These are phyloP conservation scores for Oryzias dopingdopingensis DNA, from an alignment of 2,797 vertebrate genomes.

Conservation along the genomic window DNA sequence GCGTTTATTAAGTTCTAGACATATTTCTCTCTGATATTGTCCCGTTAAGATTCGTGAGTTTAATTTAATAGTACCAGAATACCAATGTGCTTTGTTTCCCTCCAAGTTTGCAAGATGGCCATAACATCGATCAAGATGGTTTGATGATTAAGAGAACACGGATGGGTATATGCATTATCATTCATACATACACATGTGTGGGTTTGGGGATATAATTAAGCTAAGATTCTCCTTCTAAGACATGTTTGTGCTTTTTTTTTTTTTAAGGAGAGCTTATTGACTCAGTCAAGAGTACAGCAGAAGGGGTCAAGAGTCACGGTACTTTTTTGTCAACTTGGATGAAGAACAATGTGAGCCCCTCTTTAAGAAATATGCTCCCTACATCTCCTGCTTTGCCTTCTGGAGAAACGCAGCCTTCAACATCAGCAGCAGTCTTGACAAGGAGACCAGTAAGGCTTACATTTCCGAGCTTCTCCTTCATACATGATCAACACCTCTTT, in stretches of 20 bases:
- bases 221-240: neutral
- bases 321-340: conserved; percentile 77
- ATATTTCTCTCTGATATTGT: accelerated
- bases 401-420: conserved; percentile 45
- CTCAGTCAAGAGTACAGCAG: conserved; percentile 75
- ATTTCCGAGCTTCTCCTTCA: neutral
- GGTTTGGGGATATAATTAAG: neutral
- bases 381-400: conserved; percentile 55
- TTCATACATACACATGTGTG: accelerated
- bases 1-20: neutral
- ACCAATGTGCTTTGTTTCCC: conserved; percentile 4
- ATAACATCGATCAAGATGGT: conserved; percentile 59
- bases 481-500: neutral
- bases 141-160: conserved; percentile 73
- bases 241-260: neutral
- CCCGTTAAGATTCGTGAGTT: neutral
- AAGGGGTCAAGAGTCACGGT: conserved; percentile 77
- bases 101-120: conserved; percentile 74
- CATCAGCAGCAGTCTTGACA: conserved; percentile 54
- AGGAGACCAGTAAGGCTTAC: conserved; percentile 52
- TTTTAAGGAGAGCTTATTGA: conserved; percentile 74
- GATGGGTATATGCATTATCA: conserved; percentile 70
- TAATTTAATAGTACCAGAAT: neutral
- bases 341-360: conserved; percentile 69
- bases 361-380: conserved; percentile 66